A percentile compares a stretch with the other conserved stretches of the same genome.
Evolutionary conservation across 2,888 invertebrate species (phyloP).

Genomic region (Gastracanthus pulcherrimus): DNA sequence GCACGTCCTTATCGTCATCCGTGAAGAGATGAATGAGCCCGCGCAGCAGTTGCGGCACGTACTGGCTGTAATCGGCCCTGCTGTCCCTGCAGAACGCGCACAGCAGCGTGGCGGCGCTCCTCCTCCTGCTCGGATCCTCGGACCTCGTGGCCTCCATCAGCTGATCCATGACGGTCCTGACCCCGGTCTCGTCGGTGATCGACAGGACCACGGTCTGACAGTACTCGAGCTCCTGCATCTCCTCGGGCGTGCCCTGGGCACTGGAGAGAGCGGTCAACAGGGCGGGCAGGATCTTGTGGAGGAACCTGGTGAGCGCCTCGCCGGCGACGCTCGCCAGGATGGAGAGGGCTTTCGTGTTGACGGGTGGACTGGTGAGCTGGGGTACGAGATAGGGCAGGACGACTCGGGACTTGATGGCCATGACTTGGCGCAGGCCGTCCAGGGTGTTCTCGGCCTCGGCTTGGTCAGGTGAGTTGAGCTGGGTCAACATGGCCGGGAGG

Average conservation of each 20-base stretch:
- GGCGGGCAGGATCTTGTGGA: slow-evolving; percentile 95
- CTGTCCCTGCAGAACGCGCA: slow-evolving; percentile 94
- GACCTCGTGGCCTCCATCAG: slow-evolving; percentile 87
- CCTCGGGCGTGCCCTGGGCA: slow-evolving; percentile 83
- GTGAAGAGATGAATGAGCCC: slow-evolving; percentile 92
- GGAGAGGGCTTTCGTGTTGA: slow-evolving; percentile 95
- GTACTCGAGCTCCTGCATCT: slow-evolving; percentile 90
- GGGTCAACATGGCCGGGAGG: slow-evolving; percentile 92
- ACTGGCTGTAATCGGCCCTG: slow-evolving; percentile 91
- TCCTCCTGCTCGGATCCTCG: slow-evolving; percentile 82
- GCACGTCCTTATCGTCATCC: slow-evolving; percentile 88
- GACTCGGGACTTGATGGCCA: slow-evolving; percentile 97
- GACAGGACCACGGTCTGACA: slow-evolving; percentile 96
- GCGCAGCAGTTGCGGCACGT: slow-evolving; percentile 92
- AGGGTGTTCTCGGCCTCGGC: slow-evolving; percentile 92
- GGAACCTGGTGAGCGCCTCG: slow-evolving; percentile 90
- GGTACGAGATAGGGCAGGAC: slow-evolving; percentile 98
- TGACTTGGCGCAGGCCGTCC: slow-evolving; percentile 97
- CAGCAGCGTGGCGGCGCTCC: slow-evolving; percentile 91
- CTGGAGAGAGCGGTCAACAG: slow-evolving; percentile 87
- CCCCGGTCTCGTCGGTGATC: slow-evolving; percentile 91
- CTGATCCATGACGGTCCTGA: slow-evolving; percentile 92
- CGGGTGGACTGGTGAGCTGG: slow-evolving; percentile 91
- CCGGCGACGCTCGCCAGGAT: slow-evolving; percentile 97
- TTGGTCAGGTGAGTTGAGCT: slow-evolving; percentile 88